These are phyloP conservation scores for Lissonota sp. DNA, from an alignment of 2,888 invertebrate genomes.

Conservation along the genomic window DNA sequence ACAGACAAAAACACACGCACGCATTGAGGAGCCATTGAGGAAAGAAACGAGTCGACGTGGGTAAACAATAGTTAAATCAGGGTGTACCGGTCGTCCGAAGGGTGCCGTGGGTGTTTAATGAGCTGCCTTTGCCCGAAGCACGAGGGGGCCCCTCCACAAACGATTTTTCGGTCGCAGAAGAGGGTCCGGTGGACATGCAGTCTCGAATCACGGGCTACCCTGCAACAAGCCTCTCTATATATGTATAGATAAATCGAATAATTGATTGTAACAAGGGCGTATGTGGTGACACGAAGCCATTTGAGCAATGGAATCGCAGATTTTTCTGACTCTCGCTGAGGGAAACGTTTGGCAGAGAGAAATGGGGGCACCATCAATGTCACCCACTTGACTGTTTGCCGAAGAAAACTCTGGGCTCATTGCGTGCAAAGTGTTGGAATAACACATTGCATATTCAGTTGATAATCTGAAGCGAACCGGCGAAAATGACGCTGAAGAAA, in stretches of 20 bases:
- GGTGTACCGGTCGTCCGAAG: conserved; percentile 75
- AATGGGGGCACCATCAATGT: conserved; percentile 72
- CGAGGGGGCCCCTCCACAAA: conserved; percentile 57
- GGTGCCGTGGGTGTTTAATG: conserved; percentile 83
- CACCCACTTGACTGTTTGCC: conserved; percentile 79
- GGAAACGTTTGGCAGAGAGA: conserved; percentile 12
- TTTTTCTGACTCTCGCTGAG: too few species aligned
- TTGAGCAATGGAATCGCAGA: too few species aligned
- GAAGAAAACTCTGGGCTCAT: conserved; percentile 43
- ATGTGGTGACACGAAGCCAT: too few species aligned
- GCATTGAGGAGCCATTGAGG: background rate
- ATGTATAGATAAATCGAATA: conserved; percentile 12
- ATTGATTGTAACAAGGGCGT: background rate
- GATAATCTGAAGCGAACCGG: conserved; percentile 34
- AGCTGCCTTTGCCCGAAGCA: conserved; percentile 74
- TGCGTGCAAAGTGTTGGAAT: conserved; percentile 79
- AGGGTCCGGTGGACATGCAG: conserved; percentile 38
- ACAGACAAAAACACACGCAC: conserved; percentile 60
- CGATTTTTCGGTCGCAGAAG: conserved; percentile 58
- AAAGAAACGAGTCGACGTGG: conserved; percentile 52
- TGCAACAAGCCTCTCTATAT: background rate
- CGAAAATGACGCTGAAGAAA: conserved; percentile 9
- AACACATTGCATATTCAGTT: conserved; percentile 76
- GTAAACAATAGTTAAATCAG: conserved; percentile 83
- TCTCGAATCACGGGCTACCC: background rate